These are phyloP conservation scores for Reticulitermes lucifugus DNA, from an alignment of 2,888 invertebrate species.

Conservation along the genomic window DNA sequence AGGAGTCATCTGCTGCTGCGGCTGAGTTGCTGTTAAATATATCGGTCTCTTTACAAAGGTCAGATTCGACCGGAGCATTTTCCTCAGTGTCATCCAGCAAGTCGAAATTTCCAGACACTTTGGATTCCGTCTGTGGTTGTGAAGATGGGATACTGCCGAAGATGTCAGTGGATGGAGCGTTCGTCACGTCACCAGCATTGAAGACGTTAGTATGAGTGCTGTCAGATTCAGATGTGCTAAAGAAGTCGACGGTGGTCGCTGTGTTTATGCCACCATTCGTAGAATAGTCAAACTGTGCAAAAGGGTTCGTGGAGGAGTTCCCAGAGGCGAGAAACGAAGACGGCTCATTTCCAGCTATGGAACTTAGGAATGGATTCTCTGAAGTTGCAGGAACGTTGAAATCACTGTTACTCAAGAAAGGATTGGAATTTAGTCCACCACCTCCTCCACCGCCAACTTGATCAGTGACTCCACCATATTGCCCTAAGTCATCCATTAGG, in stretches of 20 bases:
- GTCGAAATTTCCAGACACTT: background rate
- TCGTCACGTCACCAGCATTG: constrained; percentile 38
- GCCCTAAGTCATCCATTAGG: constrained; percentile 76
- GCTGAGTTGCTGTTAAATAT: constrained; percentile 41
- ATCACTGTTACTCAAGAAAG: constrained; percentile 71
- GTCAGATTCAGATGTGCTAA: constrained; percentile 54
- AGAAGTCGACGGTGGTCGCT: constrained; percentile 41
- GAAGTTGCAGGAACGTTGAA: constrained; percentile 60
- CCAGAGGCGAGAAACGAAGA: constrained; percentile 11
- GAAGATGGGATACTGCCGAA: background rate
- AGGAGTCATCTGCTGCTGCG: constrained; percentile 50
- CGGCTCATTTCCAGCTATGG: constrained; percentile 35
- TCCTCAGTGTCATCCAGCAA: constrained; percentile 32
- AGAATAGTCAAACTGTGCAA: constrained; percentile 59
- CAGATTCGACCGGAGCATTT: background rate
- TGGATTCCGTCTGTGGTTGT: background rate
- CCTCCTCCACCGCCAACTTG: constrained; percentile 53
- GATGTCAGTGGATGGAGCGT: constrained; percentile 47
- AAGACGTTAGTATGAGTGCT: background rate
- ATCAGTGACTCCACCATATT: constrained; percentile 60
- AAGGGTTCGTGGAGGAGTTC: constrained; percentile 60
- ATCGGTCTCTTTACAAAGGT: constrained; percentile 48
- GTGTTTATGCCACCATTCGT: background rate
- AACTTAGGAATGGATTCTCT: constrained; percentile 79
- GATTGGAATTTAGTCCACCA: constrained; percentile 70